Evolutionary conservation across 2,797 vertebrate genomes (phyloP).

Genomic region (Myripristis jacobus): DNA sequence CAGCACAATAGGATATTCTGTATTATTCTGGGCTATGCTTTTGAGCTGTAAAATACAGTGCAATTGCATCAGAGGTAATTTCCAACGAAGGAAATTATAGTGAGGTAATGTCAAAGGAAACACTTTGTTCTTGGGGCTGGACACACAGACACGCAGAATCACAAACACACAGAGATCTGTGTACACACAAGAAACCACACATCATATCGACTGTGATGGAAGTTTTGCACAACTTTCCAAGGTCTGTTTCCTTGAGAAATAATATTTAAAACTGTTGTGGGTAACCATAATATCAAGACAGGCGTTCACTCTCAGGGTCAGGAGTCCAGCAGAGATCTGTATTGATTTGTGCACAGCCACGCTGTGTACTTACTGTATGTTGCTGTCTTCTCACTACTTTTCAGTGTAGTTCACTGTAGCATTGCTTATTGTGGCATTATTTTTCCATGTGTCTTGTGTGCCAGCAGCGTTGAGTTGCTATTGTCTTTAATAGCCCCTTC

Average conservation of each 20-base stretch:
- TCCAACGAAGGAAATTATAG: conserved; percentile 33
- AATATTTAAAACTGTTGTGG: conserved; percentile 39
- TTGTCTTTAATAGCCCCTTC: conserved; percentile 49
- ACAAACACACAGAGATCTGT: conserved; percentile 5
- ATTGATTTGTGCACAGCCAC: conserved; percentile 36
- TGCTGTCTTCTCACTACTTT: background rate
- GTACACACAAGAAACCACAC: background rate
- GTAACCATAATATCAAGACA: conserved; percentile 27
- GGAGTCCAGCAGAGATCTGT: conserved; percentile 5
- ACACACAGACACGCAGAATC: conserved; percentile 23
- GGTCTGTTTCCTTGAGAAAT: conserved; percentile 6
- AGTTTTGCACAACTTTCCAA: conserved; percentile 13
- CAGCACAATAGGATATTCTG: conserved; percentile 47
- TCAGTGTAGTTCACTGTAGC: conserved; percentile 29
- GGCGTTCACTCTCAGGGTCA: conserved; percentile 27
- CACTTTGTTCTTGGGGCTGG: conserved; percentile 7
- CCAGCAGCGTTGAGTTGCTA: conserved; percentile 45
- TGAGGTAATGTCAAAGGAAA: conserved; percentile 7
- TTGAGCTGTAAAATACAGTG: conserved; percentile 21
- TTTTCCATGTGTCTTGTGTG: conserved; percentile 56
- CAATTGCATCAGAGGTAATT: conserved; percentile 24
- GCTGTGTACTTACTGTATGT: background rate
- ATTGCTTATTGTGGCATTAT: conserved; percentile 48
- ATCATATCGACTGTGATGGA: conserved; percentile 8
- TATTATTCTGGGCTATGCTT: conserved; percentile 43